These are phyloP conservation scores for Lota lota DNA, from an alignment of 2,113 vertebrate genomes.

Conservation along the genomic window DNA sequence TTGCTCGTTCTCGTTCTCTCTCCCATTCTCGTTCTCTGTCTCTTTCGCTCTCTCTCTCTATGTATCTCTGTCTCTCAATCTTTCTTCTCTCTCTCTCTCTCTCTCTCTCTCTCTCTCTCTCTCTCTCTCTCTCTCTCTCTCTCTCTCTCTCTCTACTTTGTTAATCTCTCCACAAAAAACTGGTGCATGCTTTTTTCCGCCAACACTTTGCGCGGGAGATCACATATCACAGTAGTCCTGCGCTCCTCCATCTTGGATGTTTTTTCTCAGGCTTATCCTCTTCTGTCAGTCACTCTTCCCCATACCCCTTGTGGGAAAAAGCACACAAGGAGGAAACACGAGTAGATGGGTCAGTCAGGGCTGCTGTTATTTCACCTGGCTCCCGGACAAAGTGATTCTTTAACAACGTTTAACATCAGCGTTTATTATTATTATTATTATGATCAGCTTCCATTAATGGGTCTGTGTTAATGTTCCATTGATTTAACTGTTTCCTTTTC, in stretches of 20 bases:
- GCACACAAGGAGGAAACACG: slow-evolving; percentile 14
- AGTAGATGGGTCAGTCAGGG: slow-evolving; percentile 28
- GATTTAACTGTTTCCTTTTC: slow-evolving; percentile 14
- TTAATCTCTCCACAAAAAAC: slow-evolving; percentile 39
- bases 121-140: too few species aligned
- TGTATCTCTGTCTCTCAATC: too few species aligned
- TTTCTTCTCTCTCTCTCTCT: too few species aligned
- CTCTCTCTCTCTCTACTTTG: slow-evolving; percentile 29
- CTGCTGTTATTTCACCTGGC: slow-evolving; percentile 47
- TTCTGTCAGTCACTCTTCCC: slow-evolving; percentile 65
- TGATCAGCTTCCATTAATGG: slow-evolving; percentile 14
- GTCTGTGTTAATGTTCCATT: slow-evolving; percentile 35
- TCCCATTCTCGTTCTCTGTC: too few species aligned
- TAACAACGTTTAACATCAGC: slow-evolving; percentile 34
- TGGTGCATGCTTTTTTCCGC: slow-evolving; percentile 10
- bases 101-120: too few species aligned
- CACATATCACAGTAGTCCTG: slow-evolving; percentile 60
- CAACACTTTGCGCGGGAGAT: slow-evolving; percentile 50
- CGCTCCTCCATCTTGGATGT: slow-evolving; percentile 27
- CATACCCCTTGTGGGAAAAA: slow-evolving; percentile 42
- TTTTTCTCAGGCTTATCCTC: slow-evolving; percentile 51
- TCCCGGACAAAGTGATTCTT: slow-evolving; percentile 19
- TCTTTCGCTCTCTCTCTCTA: too few species aligned
- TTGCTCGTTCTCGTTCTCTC: too few species aligned
- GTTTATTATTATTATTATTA: slow-evolving; percentile 9